Conservation (phyloP, 2,113 vertebrate species). For the Alligator mississippiensis region DNA sequence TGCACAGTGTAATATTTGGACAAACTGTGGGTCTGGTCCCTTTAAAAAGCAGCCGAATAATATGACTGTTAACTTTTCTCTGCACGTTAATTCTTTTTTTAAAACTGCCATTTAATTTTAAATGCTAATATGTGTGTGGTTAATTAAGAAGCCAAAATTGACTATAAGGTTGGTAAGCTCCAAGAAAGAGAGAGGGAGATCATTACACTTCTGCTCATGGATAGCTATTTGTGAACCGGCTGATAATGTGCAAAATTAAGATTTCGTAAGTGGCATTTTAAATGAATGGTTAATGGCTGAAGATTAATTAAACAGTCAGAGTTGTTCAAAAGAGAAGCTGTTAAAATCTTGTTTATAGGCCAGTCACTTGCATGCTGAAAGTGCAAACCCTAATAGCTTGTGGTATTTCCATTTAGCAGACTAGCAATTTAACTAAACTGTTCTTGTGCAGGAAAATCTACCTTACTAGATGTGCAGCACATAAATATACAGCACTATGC, state of each 20-base stretch:
- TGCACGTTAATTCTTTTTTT: conserved; percentile 50
- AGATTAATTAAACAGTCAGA: conserved; percentile 85
- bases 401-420: conserved; percentile 62
- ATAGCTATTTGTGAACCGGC: conserved; percentile 80
- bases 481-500: not conserved
- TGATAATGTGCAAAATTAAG: conserved; percentile 84
- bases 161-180: conserved; percentile 73
- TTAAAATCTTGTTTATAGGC: conserved; percentile 78
- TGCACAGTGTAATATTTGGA: not conserved
- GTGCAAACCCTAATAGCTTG: conserved; percentile 55
- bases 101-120: conserved; percentile 75
- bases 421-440: conserved; percentile 28
- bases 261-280: conserved; percentile 82
- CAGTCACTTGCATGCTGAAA: conserved; percentile 61
- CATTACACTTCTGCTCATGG: conserved; percentile 74
- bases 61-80: conserved; percentile 64
- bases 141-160: conserved; percentile 83
- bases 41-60: conserved; percentile 49
- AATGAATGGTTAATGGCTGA: conserved; percentile 83
- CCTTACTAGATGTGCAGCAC: not conserved
- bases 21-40: not conserved
- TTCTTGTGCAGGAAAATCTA: not conserved
- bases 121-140: conserved; percentile 75
- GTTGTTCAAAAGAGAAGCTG: conserved; percentile 81
- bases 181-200: conserved; percentile 66